Conservation (phyloP, 2,113 vertebrate species). For the Philantomba maxwellii region DNA sequence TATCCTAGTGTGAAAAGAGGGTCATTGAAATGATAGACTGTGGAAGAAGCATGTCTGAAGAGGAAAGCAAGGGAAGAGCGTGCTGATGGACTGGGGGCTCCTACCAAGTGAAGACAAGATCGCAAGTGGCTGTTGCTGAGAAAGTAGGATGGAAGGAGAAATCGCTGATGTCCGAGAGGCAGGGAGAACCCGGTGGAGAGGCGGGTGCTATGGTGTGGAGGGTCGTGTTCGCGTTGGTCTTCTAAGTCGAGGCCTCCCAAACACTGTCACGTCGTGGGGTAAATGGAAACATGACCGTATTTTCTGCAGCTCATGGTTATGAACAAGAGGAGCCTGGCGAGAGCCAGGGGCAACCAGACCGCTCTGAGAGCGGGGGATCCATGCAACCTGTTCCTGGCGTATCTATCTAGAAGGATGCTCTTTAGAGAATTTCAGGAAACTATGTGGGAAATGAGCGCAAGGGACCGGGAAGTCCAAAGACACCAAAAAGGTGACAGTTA, state of each 20-base stretch:
- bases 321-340: neutral
- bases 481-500: neutral
- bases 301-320: neutral
- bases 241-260: neutral
- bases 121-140: neutral
- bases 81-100: too few relatives aligned
- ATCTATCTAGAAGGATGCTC: neutral
- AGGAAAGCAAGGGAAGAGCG: neutral
- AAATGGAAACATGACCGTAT: neutral
- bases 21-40: neutral
- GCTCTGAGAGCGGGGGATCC: neutral
- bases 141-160: neutral
- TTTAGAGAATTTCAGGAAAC: neutral
- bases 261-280: neutral
- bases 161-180: fast-evolving
- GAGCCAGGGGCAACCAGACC: neutral
- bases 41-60: neutral
- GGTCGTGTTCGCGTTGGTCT: neutral
- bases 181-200: too few relatives aligned
- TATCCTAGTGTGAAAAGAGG: neutral
- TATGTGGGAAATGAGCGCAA: neutral
- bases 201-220: neutral
- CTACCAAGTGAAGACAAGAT: neutral
- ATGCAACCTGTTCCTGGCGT: too few relatives aligned
- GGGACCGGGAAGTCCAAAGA: neutral